phyloP scores from a whole-genome alignment of 2,113 vertebrate species.

The Scomber colias region DNA sequence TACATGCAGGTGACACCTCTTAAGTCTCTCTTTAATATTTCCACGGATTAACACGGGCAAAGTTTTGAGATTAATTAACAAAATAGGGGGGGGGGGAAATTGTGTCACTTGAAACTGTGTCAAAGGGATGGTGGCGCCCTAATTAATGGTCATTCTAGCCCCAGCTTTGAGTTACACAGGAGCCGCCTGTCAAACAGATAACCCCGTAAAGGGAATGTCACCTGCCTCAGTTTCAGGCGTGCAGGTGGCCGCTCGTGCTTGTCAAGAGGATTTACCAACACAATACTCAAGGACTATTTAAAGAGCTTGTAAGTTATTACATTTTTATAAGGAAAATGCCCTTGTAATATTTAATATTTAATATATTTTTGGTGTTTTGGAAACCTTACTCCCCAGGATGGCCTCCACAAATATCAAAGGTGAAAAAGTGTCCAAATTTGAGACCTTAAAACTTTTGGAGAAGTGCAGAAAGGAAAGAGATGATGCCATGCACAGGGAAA shows the following conservation, averaged over 20 bases:
- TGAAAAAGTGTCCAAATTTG: conserved; percentile 82
- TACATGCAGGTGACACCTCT: neutral
- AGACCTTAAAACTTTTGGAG: conserved; percentile 84
- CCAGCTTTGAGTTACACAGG: conserved; percentile 85
- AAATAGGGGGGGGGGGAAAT: conserved; percentile 64
- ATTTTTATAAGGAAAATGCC: conserved; percentile 5
- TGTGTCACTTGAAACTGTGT: conserved; percentile 85
- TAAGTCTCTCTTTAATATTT: conserved; percentile 46
- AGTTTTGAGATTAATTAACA: conserved; percentile 77
- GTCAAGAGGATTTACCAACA: conserved; percentile 50
- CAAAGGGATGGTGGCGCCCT: conserved; percentile 78
- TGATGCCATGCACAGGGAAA: conserved; percentile 83
- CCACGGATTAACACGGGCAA: conserved; percentile 24
- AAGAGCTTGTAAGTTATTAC: neutral
- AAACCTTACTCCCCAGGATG: conserved; percentile 60
- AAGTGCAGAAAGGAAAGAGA: conserved; percentile 86
- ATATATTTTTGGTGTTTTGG: conserved; percentile 16
- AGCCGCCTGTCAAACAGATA: conserved; percentile 70
- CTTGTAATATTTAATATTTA: conserved; percentile 2
- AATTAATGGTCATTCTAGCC: conserved; percentile 89
- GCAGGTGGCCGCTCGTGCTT: conserved; percentile 18
- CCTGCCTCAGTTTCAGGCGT: conserved; percentile 57
- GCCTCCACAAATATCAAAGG: conserved; percentile 71
- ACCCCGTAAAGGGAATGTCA: conserved; percentile 69
- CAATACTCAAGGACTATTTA: conserved; percentile 28